Evolutionary conservation across 1,140 invertebrate genomes (phyloP), one percentile per base, ranked within the genome.

Genomic region (Atta cephalotes): DNA sequence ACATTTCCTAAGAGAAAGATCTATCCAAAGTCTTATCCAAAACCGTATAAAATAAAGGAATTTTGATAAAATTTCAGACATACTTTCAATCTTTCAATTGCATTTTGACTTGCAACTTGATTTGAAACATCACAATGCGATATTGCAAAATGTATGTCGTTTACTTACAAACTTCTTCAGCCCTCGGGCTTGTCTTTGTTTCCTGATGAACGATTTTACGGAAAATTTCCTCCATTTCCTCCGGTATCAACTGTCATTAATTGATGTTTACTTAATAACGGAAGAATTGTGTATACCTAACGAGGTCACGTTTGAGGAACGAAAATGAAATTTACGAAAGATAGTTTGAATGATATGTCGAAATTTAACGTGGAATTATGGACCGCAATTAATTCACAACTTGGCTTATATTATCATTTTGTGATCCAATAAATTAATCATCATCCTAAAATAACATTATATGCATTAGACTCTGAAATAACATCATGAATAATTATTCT

Each of bases 141-240:
- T 58, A 39, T 86, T 35, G 12, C 25, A 63, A 72, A 49, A 53
- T 62, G 65, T 77, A 53, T 53, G 71, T 77, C 66, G 51, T 90
- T 87, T 86, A 74, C 31, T 89, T 78, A 71, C 56, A n/a, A 84
- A 79, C 45, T 84, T 71, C 88, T 82, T 78, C 58, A 77, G 18
- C 78, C 31, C 66, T 35, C 28, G 10, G 21, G n/a, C 31, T 18
- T 18, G 16, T n/a, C 25, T 60, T 45, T 25, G 18, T 12, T 18
- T 35, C 35, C 18, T 21, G n/a, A 21, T 31, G 28, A 63, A 58
- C 21, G 12, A 18, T 77, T 85, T 25, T 78, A 21, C 72, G 51
- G 86, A 82, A 51, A 90, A 87, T 89, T 79, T 51, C n/a, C 51
- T 72, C 53, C 60, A 39, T 4, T 63, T 53, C 6, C 60, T 49